Base-by-base conservation (phyloP, 2,888 invertebrate genomes). In the Cerastis leucographa region DNA sequence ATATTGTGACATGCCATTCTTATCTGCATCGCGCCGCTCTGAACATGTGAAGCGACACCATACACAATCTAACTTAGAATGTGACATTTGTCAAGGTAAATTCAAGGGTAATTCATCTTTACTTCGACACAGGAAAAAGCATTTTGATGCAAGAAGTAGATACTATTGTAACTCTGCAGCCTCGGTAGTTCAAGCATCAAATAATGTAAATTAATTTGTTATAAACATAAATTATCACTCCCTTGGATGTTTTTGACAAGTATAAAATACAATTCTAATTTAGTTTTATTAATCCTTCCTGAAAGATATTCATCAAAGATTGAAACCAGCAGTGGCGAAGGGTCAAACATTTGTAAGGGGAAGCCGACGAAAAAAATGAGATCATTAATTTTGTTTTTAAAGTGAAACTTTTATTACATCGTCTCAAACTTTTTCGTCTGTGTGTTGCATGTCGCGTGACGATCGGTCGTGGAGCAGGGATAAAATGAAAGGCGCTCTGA, bases 11-110 rank as follows among this genome's bases (percentile, higher is more conserved):
- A 76, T 83, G 73, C 76, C 77, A 29, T 93, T 92, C 71, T 51
- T 92, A 9, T 92, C 92, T 19, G 84, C 89, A 11, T 92, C 92
- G 0, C 85, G 92, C 40, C 87, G 92, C 2, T 77, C 89, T 44
- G 89, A 91, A 64, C 93, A 93, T 81, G 74, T 89, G 0, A 87
- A 88, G 51, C 76, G 89, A 7, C 84, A 88, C 12, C 93, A 93
- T 54, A 75, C 75, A 56, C 81, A 77, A 7, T 76, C 87, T 3
- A 72, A 74, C 8, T 35, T 89, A 25, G 85, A 90, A 75, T 93
- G 93, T 87, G 89, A 91, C 22, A 86, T 92, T 3, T 93, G 93
- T 44, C 78, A 85, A 17, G 80, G 74, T 25, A 90, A 84, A 74
- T 93, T 90, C 35, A 90, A 88, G 59, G 82, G 86, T 46, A 85